Conservation (phyloP, 2,797 vertebrate genomes). For the Peromyscus melanophrys region DNA sequence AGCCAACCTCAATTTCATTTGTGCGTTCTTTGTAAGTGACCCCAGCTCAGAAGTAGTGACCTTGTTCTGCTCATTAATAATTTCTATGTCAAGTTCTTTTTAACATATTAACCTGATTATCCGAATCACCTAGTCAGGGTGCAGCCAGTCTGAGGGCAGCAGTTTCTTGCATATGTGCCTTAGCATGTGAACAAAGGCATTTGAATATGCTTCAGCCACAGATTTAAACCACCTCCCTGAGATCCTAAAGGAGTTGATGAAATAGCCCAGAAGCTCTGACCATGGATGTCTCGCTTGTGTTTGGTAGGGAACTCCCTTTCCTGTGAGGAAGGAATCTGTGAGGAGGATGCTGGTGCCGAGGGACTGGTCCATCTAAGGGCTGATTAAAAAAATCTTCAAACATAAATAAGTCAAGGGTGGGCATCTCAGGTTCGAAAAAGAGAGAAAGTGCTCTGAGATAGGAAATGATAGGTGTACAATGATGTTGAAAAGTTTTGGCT, state of each 20-base stretch:
- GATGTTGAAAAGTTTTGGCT: neutral
- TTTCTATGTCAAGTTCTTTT: constrained; percentile 87
- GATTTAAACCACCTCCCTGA: constrained; percentile 84
- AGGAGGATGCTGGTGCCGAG: constrained; percentile 1
- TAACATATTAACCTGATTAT: constrained; percentile 89
- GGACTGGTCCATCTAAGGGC: neutral
- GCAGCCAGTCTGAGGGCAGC: constrained; percentile 79
- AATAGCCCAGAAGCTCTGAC: constrained; percentile 62
- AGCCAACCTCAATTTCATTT: constrained; percentile 91
- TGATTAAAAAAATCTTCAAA: constrained; percentile 39
- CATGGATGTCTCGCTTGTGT: constrained; percentile 32
- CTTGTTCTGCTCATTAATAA: constrained; percentile 91
- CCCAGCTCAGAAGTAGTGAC: constrained; percentile 89
- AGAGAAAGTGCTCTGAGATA: neutral
- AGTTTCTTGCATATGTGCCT: constrained; percentile 76
- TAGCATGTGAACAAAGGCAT: constrained; percentile 81
- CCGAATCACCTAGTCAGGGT: constrained; percentile 84
- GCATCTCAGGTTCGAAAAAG: neutral
- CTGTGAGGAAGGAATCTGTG: constrained; percentile 40
- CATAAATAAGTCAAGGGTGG: neutral
- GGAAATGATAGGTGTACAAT: neutral
- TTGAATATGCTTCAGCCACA: constrained; percentile 79
- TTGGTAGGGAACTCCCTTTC: neutral
- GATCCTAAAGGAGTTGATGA: constrained; percentile 81
- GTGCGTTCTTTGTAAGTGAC: constrained; percentile 90